These are phyloP conservation scores for Echinarachnius parma DNA, from an alignment of 53 echinoderm and acorn worm species.

Conservation along the genomic window DNA sequence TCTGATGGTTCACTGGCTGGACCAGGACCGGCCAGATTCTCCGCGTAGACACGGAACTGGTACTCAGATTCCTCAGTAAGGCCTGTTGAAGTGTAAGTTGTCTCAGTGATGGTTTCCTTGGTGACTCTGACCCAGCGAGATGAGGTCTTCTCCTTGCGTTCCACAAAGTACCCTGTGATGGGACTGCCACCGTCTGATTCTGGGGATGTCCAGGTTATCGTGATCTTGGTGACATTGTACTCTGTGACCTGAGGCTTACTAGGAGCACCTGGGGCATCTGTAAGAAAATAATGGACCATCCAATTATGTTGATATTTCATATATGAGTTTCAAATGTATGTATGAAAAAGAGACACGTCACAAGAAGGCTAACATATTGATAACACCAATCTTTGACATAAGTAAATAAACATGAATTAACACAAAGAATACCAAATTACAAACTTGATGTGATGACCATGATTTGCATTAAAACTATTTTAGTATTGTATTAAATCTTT, in stretches of 20 bases:
- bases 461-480: too few species aligned
- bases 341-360: too few species aligned
- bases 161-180: conserved; percentile 59
- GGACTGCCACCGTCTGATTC: conserved; percentile 65
- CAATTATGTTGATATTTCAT: too few species aligned
- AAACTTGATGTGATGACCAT: too few species aligned
- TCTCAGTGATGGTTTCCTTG: conserved; percentile 58
- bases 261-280: conserved; percentile 60
- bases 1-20: conserved; percentile 65
- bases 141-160: conserved; percentile 58
- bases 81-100: conserved; percentile 53
- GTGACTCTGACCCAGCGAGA: conserved; percentile 57
- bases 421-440: too few species aligned
- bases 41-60: conserved; percentile 66
- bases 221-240: conserved; percentile 51
- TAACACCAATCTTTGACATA: too few species aligned
- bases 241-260: conserved; percentile 62
- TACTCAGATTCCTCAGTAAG: conserved; percentile 58
- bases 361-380: too few species aligned
- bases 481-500: too few species aligned
- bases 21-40: conserved; percentile 69
- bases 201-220: conserved; percentile 71
- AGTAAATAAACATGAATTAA: too few species aligned
- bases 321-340: too few species aligned
- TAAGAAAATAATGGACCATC: too few species aligned